Conservation (phyloP, 2,113 vertebrate genomes). For the Percina caprodes region DNA sequence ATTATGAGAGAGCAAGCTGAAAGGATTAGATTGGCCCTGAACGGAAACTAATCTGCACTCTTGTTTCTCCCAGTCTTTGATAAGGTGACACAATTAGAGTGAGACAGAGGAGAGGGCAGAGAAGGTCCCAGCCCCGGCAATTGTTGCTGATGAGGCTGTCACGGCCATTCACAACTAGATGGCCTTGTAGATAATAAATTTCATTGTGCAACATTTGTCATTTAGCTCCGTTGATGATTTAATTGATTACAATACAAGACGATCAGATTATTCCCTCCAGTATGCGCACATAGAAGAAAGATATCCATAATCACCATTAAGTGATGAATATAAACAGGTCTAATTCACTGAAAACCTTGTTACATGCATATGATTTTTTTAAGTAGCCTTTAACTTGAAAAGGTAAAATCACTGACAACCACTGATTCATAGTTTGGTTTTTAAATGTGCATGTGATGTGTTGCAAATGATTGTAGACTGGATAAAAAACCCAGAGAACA, state of each 20-base stretch:
- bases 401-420: background rate
- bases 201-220: slow-evolving; percentile 8
- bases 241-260: slow-evolving; percentile 10
- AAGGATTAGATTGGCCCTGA: slow-evolving; percentile 75
- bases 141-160: slow-evolving; percentile 43
- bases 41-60: slow-evolving; percentile 75
- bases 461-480: background rate
- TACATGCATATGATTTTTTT: background rate
- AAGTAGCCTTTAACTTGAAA: background rate
- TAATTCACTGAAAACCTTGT: background rate
- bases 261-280: background rate
- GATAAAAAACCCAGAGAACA: background rate
- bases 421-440: background rate
- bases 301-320: background rate
- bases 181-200: slow-evolving; percentile 34
- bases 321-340: background rate
- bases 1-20: slow-evolving; percentile 62
- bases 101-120: slow-evolving; percentile 43
- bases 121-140: slow-evolving; percentile 25
- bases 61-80: slow-evolving; percentile 73
- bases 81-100: slow-evolving; percentile 68
- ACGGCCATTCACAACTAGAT: slow-evolving; percentile 16
- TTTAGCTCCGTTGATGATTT: slow-evolving; percentile 12
- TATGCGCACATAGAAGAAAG: background rate
- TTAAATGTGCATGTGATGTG: background rate